Evolutionary conservation across 2,888 invertebrate species (phyloP).

Genomic region (Coleophora flavipennella): DNA sequence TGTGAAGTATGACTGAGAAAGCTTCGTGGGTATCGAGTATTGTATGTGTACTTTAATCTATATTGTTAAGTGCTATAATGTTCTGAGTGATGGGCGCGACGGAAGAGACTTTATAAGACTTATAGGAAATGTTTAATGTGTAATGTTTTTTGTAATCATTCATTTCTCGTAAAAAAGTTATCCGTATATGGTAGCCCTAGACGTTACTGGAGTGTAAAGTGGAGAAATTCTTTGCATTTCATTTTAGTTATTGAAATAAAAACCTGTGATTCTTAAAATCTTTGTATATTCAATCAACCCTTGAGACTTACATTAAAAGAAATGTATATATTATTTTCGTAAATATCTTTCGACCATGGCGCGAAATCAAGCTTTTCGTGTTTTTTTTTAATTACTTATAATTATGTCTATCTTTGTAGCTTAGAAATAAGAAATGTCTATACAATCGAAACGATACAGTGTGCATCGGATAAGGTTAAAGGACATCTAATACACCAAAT

Average conservation of each 20-base stretch:
- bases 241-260: slow-evolving; percentile 67
- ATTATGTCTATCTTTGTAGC: too few relatives aligned
- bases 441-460: too few relatives aligned
- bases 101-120: slow-evolving; percentile 66
- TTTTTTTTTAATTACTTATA: too few relatives aligned
- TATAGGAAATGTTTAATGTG: slow-evolving; percentile 69
- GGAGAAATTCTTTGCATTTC: slow-evolving; percentile 66
- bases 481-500: too few relatives aligned
- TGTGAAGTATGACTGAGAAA: slow-evolving; percentile 40
- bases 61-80: slow-evolving; percentile 59
- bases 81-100: slow-evolving; percentile 50
- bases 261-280: slow-evolving; percentile 66
- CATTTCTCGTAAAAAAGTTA: slow-evolving; percentile 61
- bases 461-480: too few relatives aligned
- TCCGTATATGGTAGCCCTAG: slow-evolving; percentile 63
- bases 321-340: too few relatives aligned
- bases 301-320: too few relatives aligned
- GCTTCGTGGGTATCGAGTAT: slow-evolving; percentile 35
- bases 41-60: slow-evolving; percentile 45
- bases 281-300: slow-evolving; percentile 31
- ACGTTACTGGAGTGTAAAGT: slow-evolving; percentile 66
- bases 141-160: slow-evolving; percentile 71
- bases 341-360: too few relatives aligned
- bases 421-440: too few relatives aligned
- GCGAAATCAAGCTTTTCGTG: too few relatives aligned